Evolutionary conservation across 2,113 vertebrate species (phyloP), one percentile per base, ranked within the genome.

Genomic region (Coryphaenoides rupestris): DNA sequence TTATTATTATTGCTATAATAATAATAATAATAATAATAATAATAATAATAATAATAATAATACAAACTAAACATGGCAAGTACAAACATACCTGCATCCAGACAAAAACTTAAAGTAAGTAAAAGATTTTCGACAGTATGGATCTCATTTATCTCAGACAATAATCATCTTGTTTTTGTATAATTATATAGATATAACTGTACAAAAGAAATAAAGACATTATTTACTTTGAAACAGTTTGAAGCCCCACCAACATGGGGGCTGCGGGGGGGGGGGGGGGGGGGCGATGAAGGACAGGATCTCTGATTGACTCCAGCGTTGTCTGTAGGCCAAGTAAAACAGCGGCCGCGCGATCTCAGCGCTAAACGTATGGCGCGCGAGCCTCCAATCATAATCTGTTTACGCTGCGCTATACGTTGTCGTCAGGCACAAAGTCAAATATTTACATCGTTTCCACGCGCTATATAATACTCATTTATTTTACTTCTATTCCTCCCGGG

Each of bases 371-470:
- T 40, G 70, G 6, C 45, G 4, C 15, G 3, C 33, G 52, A 19
- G 58, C 54, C 65, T 55, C 33, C 47, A 70, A 65, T 45, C 56
- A 56, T 58, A 46, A 40, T 3, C 5, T 76, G 60, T 73, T 65
- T 70, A 75, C 7, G 33, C 13, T 40, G 33, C 33, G 7, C 33
- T 40, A 40, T 57, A 6, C 46, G 21, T 60, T n/a, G 59, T 68
- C 50, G 24, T 17, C 26, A 7, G 19, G 19, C 19, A 60, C 21
- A 54, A 63, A 49, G 5, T 46, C 3, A n/a, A 74, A 65, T 60
- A 68, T 65, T 74, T 68, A 68, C 22, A 58, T 19, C 4, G 70
- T 78, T 76, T 72, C 59, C 17, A 70, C 54, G 17, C 22, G 60
- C 4, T 65, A 19, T 65, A 68, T 61, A 21, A 19, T 21, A n/a